Conservation (phyloP, 2,797 vertebrate species). For the Artibeus jamaicensis region DNA sequence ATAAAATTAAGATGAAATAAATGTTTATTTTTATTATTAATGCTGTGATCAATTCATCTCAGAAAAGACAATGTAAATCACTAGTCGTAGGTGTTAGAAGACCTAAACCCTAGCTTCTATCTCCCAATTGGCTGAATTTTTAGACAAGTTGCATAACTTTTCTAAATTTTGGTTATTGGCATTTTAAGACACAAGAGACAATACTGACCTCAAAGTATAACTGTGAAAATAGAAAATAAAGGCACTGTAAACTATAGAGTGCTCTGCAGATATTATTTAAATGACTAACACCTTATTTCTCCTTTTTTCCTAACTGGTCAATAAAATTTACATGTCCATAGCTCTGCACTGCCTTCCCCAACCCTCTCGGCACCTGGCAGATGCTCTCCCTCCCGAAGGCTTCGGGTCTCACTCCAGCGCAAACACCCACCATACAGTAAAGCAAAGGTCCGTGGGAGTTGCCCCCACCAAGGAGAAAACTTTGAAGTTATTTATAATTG, state of each 20-base stretch:
- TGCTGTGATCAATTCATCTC: conserved; percentile 9
- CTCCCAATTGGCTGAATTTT: not conserved
- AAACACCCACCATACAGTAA: not conserved
- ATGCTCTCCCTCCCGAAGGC: not conserved
- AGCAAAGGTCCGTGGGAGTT: not conserved
- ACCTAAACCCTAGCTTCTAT: not conserved
- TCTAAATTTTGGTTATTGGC: not conserved
- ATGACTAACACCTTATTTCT: not conserved
- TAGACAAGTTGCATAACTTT: not conserved
- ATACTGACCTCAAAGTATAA: not conserved
- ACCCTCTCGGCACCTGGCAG: not conserved
- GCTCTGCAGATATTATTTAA: not conserved
- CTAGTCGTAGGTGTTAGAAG: not conserved
- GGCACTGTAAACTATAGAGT: not conserved
- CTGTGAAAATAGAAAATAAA: not conserved
- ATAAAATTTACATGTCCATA: not conserved
- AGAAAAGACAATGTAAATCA: conserved; percentile 26
- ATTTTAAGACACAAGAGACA: not conserved
- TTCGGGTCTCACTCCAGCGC: not conserved
- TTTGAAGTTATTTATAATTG: not conserved
- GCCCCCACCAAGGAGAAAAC: not conserved
- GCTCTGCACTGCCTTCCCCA: not conserved
- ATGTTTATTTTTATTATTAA: conserved; percentile 31
- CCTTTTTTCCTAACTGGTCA: not conserved
- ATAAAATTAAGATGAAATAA: conserved; percentile 23